A percentile compares a stretch with the other conserved stretches of the same genome.
These are phyloP conservation scores for Discoglossus pictus DNA, from an alignment of 2,797 vertebrate species.

Conservation along the genomic window DNA sequence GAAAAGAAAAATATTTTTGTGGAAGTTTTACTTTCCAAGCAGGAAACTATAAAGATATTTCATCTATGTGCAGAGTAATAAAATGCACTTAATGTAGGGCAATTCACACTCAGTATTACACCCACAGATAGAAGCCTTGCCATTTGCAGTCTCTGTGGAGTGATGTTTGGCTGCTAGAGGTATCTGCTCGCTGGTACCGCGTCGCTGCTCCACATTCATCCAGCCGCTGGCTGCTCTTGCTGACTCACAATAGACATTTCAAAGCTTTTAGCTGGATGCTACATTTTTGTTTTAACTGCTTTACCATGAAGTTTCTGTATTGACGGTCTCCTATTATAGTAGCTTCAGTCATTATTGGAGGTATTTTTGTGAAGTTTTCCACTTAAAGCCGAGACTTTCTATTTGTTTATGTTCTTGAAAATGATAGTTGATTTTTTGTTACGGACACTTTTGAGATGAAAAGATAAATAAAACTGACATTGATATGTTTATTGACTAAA, in stretches of 20 bases:
- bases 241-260: conserved; percentile 42
- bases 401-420: not conserved
- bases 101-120: conserved; percentile 9
- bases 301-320: conserved; percentile 36
- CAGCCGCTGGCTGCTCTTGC: conserved; percentile 27
- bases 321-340: not conserved
- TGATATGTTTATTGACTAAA: too few relatives aligned
- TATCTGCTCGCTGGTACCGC: conserved; percentile 18
- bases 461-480: too few relatives aligned
- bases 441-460: too few relatives aligned
- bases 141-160: conserved; percentile 12
- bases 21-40: not conserved
- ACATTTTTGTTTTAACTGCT: conserved; percentile 44
- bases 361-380: too few relatives aligned
- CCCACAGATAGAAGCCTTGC: conserved; percentile 16
- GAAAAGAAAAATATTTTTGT: not conserved
- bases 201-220: conserved; percentile 33
- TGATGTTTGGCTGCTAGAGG: conserved; percentile 34
- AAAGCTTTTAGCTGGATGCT: conserved; percentile 50
- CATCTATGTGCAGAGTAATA: conserved; percentile 11
- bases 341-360: not conserved
- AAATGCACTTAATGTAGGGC: conserved; percentile 13
- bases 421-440: too few relatives aligned
- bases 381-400: too few relatives aligned
- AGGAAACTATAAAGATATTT: not conserved